Base-by-base conservation (phyloP, 2,113 vertebrate species). In the Gambusia holbrooki region DNA sequence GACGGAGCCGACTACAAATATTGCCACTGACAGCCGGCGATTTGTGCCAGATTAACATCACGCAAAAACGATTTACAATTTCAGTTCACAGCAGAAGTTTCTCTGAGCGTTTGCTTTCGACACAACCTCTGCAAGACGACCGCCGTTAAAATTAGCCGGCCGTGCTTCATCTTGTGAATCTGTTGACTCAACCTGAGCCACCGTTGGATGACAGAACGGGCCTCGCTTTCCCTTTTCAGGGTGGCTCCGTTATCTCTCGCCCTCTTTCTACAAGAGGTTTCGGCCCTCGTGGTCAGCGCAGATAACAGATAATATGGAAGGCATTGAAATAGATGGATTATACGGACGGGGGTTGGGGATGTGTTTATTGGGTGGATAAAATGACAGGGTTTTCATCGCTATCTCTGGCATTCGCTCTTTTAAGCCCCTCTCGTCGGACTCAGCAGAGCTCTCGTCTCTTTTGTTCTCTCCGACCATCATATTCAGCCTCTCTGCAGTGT, bases 321-420 rank as follows among this genome's bases (percentile, higher is more conserved):
- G 77, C 62, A 84, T 73, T 77, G 77, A 89, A 88, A 87, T 76
- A 65, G 82, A 88, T 88, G 82, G 76, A 90, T 92, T 91, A 85
- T 85, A 80, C 81, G 74, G 72, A 84, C 70, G 61, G 84, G 30
- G 79, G 89, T 89, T 37, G 69, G 84, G 64, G 80, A 72, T 84
- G 87, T 89, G 83, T 91, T 89, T 91, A 85, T 88, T 90, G 87
- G 85, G 67, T 81, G 77, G 80, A 87, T 91, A 74, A 90, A 90
- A 90, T 87, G 58, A 79, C 78, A 61, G 70, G 80, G 84, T 88
- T 93, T 81, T 71, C 74, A 79, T 62, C 71, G 64, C 89, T 82
- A 78, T 90, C 76, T 88, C 66, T 85, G 77, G 89, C 76, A 80
- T 85, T 86, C 29, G 3, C 45, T 89, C 81, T 80, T 88, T 83